Evolutionary conservation across 2,888 invertebrate species (phyloP), one percentile per base, ranked within the genome.

Genomic region (Hylaea fasciaria): DNA sequence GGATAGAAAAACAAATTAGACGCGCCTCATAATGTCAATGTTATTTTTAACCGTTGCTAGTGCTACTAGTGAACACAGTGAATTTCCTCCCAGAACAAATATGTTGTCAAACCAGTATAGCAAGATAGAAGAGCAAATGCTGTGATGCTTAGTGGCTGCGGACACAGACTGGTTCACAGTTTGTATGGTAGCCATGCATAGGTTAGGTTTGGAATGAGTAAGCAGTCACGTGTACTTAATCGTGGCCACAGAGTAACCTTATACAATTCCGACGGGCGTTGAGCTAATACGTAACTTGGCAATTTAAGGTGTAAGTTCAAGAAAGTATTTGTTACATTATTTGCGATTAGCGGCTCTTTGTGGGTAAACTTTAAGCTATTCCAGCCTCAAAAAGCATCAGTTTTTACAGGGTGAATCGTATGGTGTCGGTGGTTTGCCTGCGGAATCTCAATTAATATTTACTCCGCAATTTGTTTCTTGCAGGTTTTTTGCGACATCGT

Each of bases 401-500:
- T n/a, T n/a, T n/a, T n/a, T n/a, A n/a, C n/a, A n/a, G n/a, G n/a
- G n/a, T n/a, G n/a, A n/a, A n/a, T n/a, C 22, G 5, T 22, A 22
- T 22, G 22, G 22, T 3, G 22, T 22, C 22, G 22, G 22, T 5
- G 22, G 22, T 22, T 22, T 2, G 22, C 5, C 5, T 3, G 22
- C 5, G 5, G 22, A 22, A 22, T 22, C 5, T 5, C 22, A 22
- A 22, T 5, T 22, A 32, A 1, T 37, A 37, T 12, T 37, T 10
- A 10, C 37, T 12, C n/a, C 7, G 9, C 12, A 2, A 5, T 37
- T n/a, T 37, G n/a, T 45, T 13, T 1, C 35, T 32, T 58, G 43
- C 82, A 92, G 92, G 95, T 98, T 65, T 99, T 99, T 93, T 96
- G 97, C 91, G 99, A 99, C 93, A 98, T 99, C 81, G 93, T 98